Conservation (phyloP, 1,140 invertebrate genomes). For the Archegozetes longisetosus region DNA sequence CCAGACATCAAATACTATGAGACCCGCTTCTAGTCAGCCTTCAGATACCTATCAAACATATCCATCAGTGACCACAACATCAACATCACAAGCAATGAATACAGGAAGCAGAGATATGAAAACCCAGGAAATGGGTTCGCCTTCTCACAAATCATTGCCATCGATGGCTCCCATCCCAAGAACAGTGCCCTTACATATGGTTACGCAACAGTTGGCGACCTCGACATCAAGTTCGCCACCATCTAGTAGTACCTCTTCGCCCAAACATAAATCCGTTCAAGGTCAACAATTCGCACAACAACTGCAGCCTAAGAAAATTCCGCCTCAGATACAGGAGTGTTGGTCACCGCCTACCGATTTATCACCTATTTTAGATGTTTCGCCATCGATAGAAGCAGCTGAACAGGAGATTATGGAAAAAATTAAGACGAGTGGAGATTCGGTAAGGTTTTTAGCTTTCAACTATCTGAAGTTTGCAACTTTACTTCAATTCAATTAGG, state of each 20-base stretch:
- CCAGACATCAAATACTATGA: background rate
- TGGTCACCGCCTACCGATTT: conserved; percentile 36
- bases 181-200: conserved; percentile 18
- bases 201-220: conserved; percentile 12
- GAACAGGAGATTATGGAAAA: conserved; percentile 33
- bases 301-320: conserved; percentile 24
- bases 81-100: conserved; percentile 6
- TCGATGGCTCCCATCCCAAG: conserved; percentile 10
- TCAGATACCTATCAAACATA: background rate
- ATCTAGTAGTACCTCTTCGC: background rate
- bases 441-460: background rate
- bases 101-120: conserved; percentile 6
- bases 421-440: conserved; percentile 11
- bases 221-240: background rate
- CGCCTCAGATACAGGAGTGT: conserved; percentile 26
- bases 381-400: conserved; percentile 34
- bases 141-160: background rate
- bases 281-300: background rate
- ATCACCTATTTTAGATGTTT: conserved; percentile 36
- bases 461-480: background rate
- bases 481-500: too few relatives aligned
- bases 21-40: background rate
- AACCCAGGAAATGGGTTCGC: background rate
- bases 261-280: background rate
- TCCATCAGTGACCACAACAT: background rate